Conservation (phyloP, 2,888 invertebrate genomes). For the Scaptomyza reducta region DNA sequence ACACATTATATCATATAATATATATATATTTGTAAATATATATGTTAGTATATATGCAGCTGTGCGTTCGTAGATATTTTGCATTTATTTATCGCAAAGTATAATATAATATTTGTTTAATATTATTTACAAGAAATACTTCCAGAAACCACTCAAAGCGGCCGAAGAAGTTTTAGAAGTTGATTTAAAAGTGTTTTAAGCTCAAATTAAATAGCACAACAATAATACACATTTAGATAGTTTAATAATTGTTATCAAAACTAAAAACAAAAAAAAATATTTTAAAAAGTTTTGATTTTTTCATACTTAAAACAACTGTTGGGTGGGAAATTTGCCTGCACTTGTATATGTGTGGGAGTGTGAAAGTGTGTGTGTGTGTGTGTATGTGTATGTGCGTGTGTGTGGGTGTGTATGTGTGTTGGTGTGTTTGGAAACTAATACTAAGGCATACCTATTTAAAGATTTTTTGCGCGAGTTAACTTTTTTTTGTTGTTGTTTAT, state of each 20-base stretch:
- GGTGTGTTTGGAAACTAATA: conserved; percentile 25
- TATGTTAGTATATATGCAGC: conserved; percentile 23
- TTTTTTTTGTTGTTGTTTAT: conserved; percentile 45
- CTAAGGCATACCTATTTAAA: conserved; percentile 79
- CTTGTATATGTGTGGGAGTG: conserved; percentile 9
- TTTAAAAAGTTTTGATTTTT: no score
- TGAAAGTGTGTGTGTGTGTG: conserved; percentile 13
- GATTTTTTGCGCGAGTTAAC: conserved; percentile 73
- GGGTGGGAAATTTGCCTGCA: conserved; percentile 14
- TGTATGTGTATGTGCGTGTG: conserved; percentile 19
- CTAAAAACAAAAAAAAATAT: not conserved
- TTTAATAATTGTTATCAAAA: not conserved
- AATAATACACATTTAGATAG: not conserved
- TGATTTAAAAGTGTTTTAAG: conserved; percentile 10
- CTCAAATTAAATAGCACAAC: conserved; percentile 3
- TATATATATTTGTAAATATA: conserved; percentile 11
- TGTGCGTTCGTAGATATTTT: conserved; percentile 45
- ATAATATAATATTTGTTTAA: conserved; percentile 33
- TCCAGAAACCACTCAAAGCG: conserved; percentile 36
- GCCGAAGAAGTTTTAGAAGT: conserved; percentile 17
- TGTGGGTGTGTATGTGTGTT: conserved; percentile 30
- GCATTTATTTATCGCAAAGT: conserved; percentile 39
- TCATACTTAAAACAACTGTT: not conserved
- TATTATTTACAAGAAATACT: conserved; percentile 61
- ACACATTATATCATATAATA: conserved; percentile 58